Evolutionary conservation across 2,113 vertebrate species (phyloP), one percentile per base, ranked within the genome.

Genomic region (Oxygymnocypris stewartii): DNA sequence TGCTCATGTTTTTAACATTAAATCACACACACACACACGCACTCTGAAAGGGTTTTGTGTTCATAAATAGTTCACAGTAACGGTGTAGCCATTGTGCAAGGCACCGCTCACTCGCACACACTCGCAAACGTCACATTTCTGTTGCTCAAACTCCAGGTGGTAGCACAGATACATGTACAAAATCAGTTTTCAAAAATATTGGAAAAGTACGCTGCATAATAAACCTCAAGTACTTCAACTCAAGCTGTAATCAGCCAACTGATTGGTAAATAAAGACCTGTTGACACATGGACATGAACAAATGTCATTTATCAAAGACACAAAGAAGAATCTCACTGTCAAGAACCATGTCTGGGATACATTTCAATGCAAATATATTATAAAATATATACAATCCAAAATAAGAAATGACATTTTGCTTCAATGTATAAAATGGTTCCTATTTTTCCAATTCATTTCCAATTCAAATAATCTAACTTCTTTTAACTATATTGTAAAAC

Each of bases 11-110:
- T 65, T 88, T 75, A 61, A 59, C 63, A 79, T 87, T 76, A 77
- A 88, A 84, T 35, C 63, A 23, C 47, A 25, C 86, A 71, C 49
- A 67, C 75, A 49, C 14, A 51, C 51, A 54, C 51, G 42, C 54
- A 67, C 81, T 65, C 28, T 7, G 54, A 75, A 85, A 57, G 59
- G 20, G 77, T 88, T 79, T 86, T 65, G 35, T 77, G 63, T 78
- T 86, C 79, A 89, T 87, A 90, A 90, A 91, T 89, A 87, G 83
- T 91, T 90, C 90, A 91, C 90, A 91, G 90, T 91, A 88, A 84
- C 57, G 67, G 83, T 86, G 82, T 84, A 85, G 85, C 78, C n/a
- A 16, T 54, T 47, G 44, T 74, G 47, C 84, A 86, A 85, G 57
- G 71, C 74, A 28, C 69, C 87, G 40, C 71, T 69, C 85, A 83